Evolutionary conservation across 2,113 vertebrate species (phyloP).

Genomic region (Protobothrops flavoviridis): DNA sequence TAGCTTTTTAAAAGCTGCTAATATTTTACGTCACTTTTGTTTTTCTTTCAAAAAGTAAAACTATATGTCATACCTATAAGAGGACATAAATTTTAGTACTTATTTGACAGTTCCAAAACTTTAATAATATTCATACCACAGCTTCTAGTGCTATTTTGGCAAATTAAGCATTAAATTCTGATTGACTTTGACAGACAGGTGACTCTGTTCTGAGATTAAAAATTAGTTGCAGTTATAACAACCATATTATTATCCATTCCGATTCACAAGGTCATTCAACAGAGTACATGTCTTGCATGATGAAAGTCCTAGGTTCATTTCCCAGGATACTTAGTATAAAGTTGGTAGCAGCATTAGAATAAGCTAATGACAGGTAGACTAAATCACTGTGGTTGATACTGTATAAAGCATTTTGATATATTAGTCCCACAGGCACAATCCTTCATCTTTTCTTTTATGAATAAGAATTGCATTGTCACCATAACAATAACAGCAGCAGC

Average conservation of each 20-base stretch:
- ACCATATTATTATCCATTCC: constrained; percentile 4
- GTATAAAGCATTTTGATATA: background rate
- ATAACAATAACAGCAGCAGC: background rate
- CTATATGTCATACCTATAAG: background rate
- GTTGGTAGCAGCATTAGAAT: background rate
- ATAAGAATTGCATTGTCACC: background rate
- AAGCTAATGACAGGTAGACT: background rate
- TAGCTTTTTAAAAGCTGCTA: background rate
- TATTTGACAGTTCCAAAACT: background rate
- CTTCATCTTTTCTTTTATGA: background rate
- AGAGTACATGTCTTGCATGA: constrained; percentile 3
- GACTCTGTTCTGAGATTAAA: constrained; percentile 14
- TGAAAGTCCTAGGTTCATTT: background rate
- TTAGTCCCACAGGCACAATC: background rate
- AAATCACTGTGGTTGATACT: background rate
- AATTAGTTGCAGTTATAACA: constrained; percentile 2
- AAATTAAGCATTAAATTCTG: constrained; percentile 30
- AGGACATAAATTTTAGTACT: background rate
- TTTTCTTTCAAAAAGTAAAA: background rate
- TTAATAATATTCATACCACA: constrained; percentile 19
- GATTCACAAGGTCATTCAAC: constrained; percentile 27
- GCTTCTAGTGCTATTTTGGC: constrained; percentile 25
- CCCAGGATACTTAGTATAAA: background rate
- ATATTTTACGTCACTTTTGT: background rate
- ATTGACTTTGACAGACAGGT: constrained; percentile 19